Evolutionary conservation across 2,888 invertebrate species (phyloP), one percentile per base, ranked within the genome.

Genomic region (Sesamia inferens): DNA sequence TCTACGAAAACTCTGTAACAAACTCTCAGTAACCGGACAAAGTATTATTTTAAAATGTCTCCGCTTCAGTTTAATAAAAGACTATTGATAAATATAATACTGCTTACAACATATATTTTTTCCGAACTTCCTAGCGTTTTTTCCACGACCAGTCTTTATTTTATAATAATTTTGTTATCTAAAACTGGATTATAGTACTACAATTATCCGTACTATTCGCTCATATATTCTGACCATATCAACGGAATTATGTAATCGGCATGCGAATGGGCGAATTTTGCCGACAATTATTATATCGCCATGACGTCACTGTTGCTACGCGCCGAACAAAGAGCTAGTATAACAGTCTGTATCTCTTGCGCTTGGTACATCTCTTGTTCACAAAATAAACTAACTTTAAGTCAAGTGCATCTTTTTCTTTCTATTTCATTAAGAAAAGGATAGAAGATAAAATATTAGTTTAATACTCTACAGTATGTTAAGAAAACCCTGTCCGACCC

Each of bases 271-370:
- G n/a, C 79, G 75, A 63, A 71, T 79, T 79, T 84, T 78, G 74
- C 74, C 71, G 51, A 67, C 78, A 67, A 67, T 64, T 73, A 79
- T 84, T 62, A 59, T 76, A 71, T 71, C 57, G 16, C 0, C 58
- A 48, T 85, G 79, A 82, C 80, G 78, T 80, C 76, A 74, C 71
- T 82, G 86, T 87, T 87, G 78, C 86, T 78, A 83, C 16, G 83
- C 77, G 31, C 19, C 44, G 44, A 47, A 31, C 68, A 54, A 42
- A 66, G 71, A 65, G 61, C 65, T 44, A 0, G 67, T 39, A 73
- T 65, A n/a, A 31, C 31, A 31, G 1, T 31, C 31, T 3, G 1
- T 31, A 31, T 2, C 31, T 31, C 31, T 31, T 31, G 3, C 31
- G 31, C 31, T 31, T 31, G 31, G 31, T 31, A 31, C 3, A 3